Percentiles rank a stretch among this genome's conserved stretches.
Conservation (phyloP, 2,797 vertebrate species). For the Arvicola amphibius region DNA sequence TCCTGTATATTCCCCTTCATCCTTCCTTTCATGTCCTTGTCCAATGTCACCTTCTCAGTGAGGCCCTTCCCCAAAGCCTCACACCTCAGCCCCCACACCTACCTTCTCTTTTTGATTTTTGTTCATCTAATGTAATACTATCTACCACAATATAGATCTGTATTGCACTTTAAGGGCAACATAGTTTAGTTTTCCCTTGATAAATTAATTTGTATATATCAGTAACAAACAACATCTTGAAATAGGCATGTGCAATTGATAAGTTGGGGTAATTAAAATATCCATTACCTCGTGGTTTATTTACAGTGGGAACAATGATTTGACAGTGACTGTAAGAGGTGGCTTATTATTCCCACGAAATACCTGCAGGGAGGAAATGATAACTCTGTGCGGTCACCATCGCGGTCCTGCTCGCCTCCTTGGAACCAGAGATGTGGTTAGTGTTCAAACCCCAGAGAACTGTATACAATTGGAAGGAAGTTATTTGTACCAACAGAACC, state of each 20-base stretch:
- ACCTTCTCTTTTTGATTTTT: background rate
- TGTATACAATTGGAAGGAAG: background rate
- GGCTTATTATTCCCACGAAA: conserved; percentile 63
- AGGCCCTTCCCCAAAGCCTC: background rate
- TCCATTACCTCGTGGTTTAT: background rate
- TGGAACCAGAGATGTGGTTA: background rate
- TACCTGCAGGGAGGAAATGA: conserved; percentile 41
- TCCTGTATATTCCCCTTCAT: background rate
- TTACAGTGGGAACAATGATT: background rate
- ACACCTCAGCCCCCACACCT: too few species aligned
- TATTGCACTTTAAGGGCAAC: background rate
- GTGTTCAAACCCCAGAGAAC: background rate
- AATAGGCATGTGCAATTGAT: background rate
- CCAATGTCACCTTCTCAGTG: background rate
- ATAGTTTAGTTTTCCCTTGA: background rate
- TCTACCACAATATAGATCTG: background rate
- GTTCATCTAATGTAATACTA: background rate
- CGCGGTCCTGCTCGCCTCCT: background rate
- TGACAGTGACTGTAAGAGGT: conserved; percentile 49
- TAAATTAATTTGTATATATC: background rate
- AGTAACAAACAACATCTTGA: background rate
- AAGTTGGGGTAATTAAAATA: background rate
- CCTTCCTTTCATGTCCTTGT: background rate
- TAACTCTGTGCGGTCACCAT: background rate
- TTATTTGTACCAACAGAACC: background rate